Conservation (phyloP, 2,113 vertebrate species). For the Anas platyrhynchos region DNA sequence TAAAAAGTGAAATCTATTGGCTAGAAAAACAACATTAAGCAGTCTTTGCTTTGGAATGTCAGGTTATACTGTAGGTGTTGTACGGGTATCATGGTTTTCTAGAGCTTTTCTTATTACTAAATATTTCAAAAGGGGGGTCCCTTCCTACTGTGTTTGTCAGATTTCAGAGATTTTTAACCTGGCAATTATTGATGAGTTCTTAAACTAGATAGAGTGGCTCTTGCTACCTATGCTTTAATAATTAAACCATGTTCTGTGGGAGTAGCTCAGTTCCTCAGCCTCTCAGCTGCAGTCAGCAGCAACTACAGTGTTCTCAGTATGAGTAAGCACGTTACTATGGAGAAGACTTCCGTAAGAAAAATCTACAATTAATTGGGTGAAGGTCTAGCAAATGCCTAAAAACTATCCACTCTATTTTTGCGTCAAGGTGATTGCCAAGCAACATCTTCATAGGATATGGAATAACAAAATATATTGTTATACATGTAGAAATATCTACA, state of each 20-base stretch:
- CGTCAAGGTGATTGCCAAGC: background rate
- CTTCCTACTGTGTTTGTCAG: background rate
- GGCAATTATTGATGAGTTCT: background rate
- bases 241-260: background rate
- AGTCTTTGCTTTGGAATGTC: background rate
- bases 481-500: background rate
- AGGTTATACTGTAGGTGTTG: background rate
- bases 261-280: background rate
- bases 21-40: background rate
- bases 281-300: background rate
- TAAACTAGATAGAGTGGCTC: background rate
- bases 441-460: background rate
- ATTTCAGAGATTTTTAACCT: background rate
- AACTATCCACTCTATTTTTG: background rate
- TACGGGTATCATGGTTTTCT: background rate
- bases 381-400: background rate
- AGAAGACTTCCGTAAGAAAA: background rate
- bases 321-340: background rate
- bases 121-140: background rate
- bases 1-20: background rate
- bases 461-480: background rate
- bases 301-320: background rate
- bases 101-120: background rate
- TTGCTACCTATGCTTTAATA: background rate
- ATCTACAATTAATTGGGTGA: background rate